Conservation (phyloP, 2,113 vertebrate genomes). For the Limnothrissa miodon region DNA sequence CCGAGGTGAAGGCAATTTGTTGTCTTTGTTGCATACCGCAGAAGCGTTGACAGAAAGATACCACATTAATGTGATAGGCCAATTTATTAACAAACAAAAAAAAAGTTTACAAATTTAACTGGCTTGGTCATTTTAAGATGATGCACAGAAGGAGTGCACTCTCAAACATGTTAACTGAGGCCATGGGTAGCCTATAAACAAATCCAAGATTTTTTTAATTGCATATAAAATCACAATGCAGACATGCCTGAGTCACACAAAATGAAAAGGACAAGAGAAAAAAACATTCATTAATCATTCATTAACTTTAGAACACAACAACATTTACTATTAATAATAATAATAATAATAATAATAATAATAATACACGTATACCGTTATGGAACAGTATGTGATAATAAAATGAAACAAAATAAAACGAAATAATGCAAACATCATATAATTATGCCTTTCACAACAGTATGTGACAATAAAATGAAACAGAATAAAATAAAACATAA, state of each 20-base stretch:
- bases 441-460: too few relatives aligned
- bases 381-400: background rate
- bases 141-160: too few relatives aligned
- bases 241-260: background rate
- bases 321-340: background rate
- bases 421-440: background rate
- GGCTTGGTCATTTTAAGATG: background rate
- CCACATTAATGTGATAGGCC: background rate
- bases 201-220: background rate
- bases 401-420: background rate
- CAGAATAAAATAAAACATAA: background rate
- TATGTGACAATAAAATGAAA: background rate
- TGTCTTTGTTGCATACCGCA: background rate
- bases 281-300: background rate
- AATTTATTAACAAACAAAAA: background rate
- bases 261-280: background rate
- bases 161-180: too few relatives aligned
- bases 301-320: background rate
- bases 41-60: background rate
- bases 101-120: background rate
- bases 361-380: background rate
- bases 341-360: slow-evolving; percentile 1
- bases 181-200: background rate
- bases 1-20: too few relatives aligned
- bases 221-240: background rate